phyloP scores from a whole-genome alignment of 2,888 invertebrate species.

The Polydesmus complanatus region DNA sequence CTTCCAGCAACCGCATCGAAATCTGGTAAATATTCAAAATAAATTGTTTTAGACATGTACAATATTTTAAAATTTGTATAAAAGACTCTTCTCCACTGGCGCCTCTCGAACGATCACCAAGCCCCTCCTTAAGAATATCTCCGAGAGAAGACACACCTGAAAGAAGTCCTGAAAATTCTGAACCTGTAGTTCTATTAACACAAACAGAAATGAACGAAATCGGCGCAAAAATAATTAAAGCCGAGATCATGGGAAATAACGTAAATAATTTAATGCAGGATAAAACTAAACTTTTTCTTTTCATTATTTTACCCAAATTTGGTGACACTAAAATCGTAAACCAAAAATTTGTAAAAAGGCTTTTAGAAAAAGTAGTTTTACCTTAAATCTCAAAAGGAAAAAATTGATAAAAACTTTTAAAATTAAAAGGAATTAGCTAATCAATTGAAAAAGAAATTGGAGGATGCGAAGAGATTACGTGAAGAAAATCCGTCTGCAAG shows the following conservation, averaged over 20 bases:
- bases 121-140: not conserved
- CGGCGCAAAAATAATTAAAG: conserved; percentile 79
- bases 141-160: not conserved
- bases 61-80: too few species aligned
- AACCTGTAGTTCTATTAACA: conserved; percentile 37
- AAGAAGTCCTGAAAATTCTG: not conserved
- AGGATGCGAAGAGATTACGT: conserved; percentile 44
- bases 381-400: not conserved
- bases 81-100: too few species aligned
- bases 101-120: not conserved
- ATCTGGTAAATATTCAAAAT: too few species aligned
- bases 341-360: too few species aligned
- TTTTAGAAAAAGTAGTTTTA: too few species aligned
- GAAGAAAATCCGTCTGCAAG: conserved; percentile 9
- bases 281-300: too few species aligned
- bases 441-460: conserved; percentile 59
- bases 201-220: conserved; percentile 80
- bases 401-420: conserved; percentile 3
- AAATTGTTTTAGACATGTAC: too few species aligned
- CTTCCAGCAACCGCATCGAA: too few species aligned
- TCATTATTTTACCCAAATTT: too few species aligned
- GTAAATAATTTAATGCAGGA: too few species aligned
- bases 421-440: conserved; percentile 41
- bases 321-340: too few species aligned
- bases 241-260: conserved; percentile 78